Evolutionary conservation across 2,113 vertebrate genomes (phyloP).

Genomic region (Semnornis frantzii): DNA sequence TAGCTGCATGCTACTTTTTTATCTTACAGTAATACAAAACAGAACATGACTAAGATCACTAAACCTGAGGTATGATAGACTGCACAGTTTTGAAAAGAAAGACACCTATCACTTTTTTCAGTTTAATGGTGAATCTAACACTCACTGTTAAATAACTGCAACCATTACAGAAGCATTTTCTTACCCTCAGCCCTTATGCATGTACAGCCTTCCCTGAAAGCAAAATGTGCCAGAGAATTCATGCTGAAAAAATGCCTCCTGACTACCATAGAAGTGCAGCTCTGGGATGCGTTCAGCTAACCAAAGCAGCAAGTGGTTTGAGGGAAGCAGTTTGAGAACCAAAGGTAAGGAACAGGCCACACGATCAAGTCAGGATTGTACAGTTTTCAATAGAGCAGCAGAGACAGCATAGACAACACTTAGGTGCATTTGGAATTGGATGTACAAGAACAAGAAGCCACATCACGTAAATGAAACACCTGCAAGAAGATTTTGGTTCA

Average conservation of each 20-base stretch:
- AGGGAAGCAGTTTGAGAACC: not conserved
- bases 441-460: not conserved
- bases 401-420: not conserved
- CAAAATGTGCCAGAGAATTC: not conserved
- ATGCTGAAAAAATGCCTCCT: not conserved
- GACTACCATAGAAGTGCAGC: rapidly evolving
- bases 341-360: not conserved
- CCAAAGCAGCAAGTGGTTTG: not conserved
- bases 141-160: not conserved
- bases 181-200: not conserved
- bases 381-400: not conserved
- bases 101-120: not conserved
- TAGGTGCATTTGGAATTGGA: not conserved
- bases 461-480: not conserved
- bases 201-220: not conserved
- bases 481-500: not conserved
- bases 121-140: not conserved
- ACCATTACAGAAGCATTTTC: not conserved
- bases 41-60: not conserved
- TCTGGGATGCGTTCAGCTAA: not conserved
- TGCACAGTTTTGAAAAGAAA: not conserved
- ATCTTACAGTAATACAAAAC: not conserved
- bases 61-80: not conserved
- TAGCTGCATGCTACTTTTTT: not conserved
- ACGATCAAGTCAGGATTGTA: not conserved